These are phyloP conservation scores for Siniperca chuatsi DNA, from an alignment of 2,113 vertebrate species.

Conservation along the genomic window DNA sequence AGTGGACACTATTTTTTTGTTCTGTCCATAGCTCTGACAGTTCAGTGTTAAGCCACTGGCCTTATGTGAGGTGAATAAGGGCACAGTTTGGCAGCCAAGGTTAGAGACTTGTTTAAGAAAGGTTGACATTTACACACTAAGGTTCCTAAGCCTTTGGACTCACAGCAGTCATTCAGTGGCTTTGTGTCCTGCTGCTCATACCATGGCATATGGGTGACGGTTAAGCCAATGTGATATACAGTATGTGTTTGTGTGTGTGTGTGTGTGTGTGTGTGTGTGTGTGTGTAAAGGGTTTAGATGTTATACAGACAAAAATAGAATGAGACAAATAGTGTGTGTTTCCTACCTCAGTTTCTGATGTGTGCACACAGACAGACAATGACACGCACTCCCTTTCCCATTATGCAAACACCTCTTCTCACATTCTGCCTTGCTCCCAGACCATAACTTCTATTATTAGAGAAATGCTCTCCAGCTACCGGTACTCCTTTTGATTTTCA, in stretches of 20 bases:
- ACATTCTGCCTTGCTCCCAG: slow-evolving; percentile 39
- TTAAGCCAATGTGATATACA: slow-evolving; percentile 29
- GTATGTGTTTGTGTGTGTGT: neutral
- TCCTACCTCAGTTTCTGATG: slow-evolving; percentile 4
- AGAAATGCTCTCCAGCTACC: slow-evolving; percentile 50
- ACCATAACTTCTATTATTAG: slow-evolving; percentile 59
- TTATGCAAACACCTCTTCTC: slow-evolving; percentile 63
- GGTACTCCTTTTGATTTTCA: slow-evolving; percentile 45
- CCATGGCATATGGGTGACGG: slow-evolving; percentile 12
- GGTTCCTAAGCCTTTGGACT: slow-evolving; percentile 47
- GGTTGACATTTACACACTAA: slow-evolving; percentile 57
- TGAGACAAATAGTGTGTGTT: slow-evolving; percentile 29
- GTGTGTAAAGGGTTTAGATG: slow-evolving; percentile 5
- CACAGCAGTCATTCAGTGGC: slow-evolving; percentile 33
- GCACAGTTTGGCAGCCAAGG: slow-evolving; percentile 34
- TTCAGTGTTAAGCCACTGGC: slow-evolving; percentile 22
- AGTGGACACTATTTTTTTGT: neutral
- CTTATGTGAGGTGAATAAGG: slow-evolving; percentile 31
- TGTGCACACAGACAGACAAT: slow-evolving; percentile 1
- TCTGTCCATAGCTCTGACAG: neutral
- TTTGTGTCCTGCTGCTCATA: slow-evolving; percentile 49
- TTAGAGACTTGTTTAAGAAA: slow-evolving; percentile 47
- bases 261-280: neutral
- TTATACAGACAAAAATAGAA: slow-evolving; percentile 27
- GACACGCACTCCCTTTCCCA: slow-evolving; percentile 29